phyloP scores from a whole-genome alignment of 2,113 vertebrate species.

The Hyla sarda region DNA sequence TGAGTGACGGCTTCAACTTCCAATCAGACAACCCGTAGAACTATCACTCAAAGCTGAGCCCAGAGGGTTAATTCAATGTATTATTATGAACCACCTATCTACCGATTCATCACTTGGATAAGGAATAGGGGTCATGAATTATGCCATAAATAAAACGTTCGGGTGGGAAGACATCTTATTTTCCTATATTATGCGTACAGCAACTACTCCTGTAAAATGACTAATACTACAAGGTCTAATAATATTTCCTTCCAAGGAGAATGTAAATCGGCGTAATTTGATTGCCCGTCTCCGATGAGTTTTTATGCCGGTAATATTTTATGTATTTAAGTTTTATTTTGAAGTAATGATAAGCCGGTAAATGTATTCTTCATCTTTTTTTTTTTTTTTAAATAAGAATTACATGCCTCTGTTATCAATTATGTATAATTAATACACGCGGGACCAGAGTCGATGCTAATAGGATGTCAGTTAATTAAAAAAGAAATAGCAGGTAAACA shows the following conservation, averaged over 20 bases:
- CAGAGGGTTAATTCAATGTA: too few species aligned
- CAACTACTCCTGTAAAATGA: constrained; percentile 64
- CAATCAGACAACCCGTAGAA: too few species aligned
- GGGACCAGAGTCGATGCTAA: constrained; percentile 80
- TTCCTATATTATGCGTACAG: neutral
- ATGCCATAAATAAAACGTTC: too few species aligned
- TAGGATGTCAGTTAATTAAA: constrained; percentile 84
- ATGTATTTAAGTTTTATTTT: constrained; percentile 80
- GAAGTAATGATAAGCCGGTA: constrained; percentile 80
- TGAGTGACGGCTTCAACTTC: too few species aligned
- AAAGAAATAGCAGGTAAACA: constrained; percentile 81
- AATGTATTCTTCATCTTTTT: constrained; percentile 83
- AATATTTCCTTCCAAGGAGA: constrained; percentile 73
- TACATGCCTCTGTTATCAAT: constrained; percentile 84
- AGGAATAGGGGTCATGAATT: too few species aligned
- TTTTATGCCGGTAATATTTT: constrained; percentile 76
- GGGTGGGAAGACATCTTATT: too few species aligned
- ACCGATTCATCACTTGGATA: too few species aligned
- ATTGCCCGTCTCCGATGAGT: constrained; percentile 80
- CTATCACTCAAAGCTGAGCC: too few species aligned
- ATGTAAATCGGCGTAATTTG: constrained; percentile 80
- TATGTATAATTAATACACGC: constrained; percentile 83
- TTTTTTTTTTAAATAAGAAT: too few species aligned
- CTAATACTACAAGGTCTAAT: constrained; percentile 69
- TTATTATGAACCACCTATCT: too few species aligned